Base-by-base conservation (phyloP, 2,888 invertebrate species). In the Calameuta filiformis region DNA sequence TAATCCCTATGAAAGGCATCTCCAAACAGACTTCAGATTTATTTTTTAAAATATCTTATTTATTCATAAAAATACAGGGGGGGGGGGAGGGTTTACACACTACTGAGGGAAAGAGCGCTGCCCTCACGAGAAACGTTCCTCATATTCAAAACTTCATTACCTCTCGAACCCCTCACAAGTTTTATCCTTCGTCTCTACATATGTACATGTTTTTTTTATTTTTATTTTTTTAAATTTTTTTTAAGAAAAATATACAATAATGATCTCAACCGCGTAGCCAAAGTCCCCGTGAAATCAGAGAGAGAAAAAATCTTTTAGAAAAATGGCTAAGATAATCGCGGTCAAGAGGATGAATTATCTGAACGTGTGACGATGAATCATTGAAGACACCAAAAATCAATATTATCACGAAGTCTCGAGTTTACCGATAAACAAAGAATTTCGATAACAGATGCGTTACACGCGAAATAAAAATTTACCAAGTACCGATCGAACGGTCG, bases 1-100 rank as follows among this genome's bases (percentile, higher is more conserved):
- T 91, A 91, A 90, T 91, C 91, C 91, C 91, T 91, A 91, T 91
- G 86, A 91, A 91, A 91, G 91, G 91, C 91, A 91, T 91, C 91
- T 91, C 91, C 91, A 91, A 90, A 90, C 91, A 91, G 91, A 91
- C 91, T 91, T 91, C 90, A 90, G 90, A 91, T 91, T 91, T 90
- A 89, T 87, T 89, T 90, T 87, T 91, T 90, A 90, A 91, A 91
- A 91, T 91, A 91, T 91, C 89, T 90, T 91, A 91, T 91, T 91
- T 90, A 91, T 91, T 90, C 91, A 91, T 91, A 91, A 91, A 91
- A 91, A 91, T 91, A 91, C 90, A 90, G 83, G 88, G 89, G 35
- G 11, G 35, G 1, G 35, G 11, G 35, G 35, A 0, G 12, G 86
- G 85, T 77, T 81, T 82, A 76, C 82, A 84, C 85, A 84, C 83